Percentiles rank a stretch among this genome's conserved stretches.
Evolutionary conservation across 53 echinoderm and acorn worm genomes (phyloP).

Genomic region (Glandiceps talaboti): DNA sequence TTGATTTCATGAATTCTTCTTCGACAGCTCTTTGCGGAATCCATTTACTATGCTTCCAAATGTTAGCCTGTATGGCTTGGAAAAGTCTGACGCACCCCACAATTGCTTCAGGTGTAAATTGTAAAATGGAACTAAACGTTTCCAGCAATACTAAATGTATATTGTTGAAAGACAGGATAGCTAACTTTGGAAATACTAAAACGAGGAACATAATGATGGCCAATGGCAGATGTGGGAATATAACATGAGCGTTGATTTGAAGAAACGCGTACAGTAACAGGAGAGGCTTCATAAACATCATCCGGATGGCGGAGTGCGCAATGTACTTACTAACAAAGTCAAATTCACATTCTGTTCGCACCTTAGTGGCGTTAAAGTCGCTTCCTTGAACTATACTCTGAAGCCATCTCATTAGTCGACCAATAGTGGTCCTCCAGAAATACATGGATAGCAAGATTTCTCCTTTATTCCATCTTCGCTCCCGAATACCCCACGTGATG

Average conservation of each 20-base stretch:
- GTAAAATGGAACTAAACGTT: not conserved
- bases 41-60: not conserved
- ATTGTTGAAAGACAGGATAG: not conserved
- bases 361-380: not conserved
- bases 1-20: not conserved
- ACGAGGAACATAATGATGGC: not conserved
- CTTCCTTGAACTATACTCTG: not conserved
- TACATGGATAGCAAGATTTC: not conserved
- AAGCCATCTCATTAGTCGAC: not conserved
- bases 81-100: not conserved
- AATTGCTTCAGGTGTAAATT: not conserved
- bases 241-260: not conserved
- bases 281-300: not conserved
- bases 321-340: not conserved
- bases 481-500: not conserved
- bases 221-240: not conserved
- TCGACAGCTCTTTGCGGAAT: not conserved
- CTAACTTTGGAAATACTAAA: not conserved
- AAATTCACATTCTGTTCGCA: not conserved
- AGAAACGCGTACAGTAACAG: not conserved
- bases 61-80: not conserved
- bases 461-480: not conserved
- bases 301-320: not conserved
- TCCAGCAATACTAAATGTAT: not conserved
- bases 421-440: not conserved